Conservation (phyloP, 2,888 invertebrate species). For the Phengaris arion region DNA sequence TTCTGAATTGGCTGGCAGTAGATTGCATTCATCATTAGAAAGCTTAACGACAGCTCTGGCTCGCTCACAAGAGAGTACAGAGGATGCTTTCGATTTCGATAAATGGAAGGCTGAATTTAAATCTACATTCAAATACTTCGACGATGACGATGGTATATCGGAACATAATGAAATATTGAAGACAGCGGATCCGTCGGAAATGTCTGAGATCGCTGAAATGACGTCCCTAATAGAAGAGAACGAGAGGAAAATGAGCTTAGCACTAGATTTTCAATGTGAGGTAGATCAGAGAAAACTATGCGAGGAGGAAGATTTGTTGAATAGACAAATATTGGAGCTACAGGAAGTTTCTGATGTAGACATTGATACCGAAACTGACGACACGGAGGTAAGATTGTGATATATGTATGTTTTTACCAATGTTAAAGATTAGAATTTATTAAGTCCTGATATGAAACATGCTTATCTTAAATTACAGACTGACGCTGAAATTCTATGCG, state of each 20-base stretch:
- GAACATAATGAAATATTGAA: conserved; percentile 67
- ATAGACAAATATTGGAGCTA: conserved; percentile 87
- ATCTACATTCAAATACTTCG: conserved; percentile 65
- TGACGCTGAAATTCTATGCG: conserved; percentile 81
- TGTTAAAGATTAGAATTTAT: too few species aligned
- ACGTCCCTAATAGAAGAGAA: conserved; percentile 77
- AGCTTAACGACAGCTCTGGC: conserved; percentile 66
- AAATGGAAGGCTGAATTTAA: conserved; percentile 72
- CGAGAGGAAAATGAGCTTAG: conserved; percentile 79
- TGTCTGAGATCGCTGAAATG: conserved; percentile 76
- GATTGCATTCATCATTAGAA: conserved; percentile 70
- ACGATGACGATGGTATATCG: conserved; percentile 66
- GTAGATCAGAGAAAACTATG: conserved; percentile 86
- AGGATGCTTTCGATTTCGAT: conserved; percentile 68
- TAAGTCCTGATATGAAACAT: not conserved
- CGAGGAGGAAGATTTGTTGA: conserved; percentile 87
- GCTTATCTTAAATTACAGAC: not conserved
- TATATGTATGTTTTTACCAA: not conserved
- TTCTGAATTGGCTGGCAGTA: conserved; percentile 61
- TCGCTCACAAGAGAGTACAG: conserved; percentile 68
- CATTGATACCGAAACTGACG: conserved; percentile 90
- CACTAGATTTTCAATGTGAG: conserved; percentile 82
- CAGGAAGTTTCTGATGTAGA: conserved; percentile 86
- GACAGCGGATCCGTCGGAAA: conserved; percentile 69
- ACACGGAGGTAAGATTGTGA: conserved; percentile 79